phyloP scores from a whole-genome alignment of 2,888 invertebrate species.

The Drosophila infuscata region DNA sequence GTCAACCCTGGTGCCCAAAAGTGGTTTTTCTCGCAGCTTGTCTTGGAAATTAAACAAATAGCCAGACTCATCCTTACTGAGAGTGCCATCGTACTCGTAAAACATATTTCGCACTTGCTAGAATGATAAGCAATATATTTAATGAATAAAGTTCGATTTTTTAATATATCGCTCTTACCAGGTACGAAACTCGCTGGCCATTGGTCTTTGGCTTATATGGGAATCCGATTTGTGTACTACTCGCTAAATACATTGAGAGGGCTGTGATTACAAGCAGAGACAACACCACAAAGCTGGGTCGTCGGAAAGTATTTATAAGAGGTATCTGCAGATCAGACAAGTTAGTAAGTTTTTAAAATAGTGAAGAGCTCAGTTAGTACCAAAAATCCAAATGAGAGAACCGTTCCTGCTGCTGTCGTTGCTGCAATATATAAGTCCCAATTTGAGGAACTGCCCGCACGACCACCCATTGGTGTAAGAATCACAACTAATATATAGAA shows the following conservation, averaged over 20 bases:
- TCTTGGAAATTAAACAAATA: slow-evolving; percentile 85
- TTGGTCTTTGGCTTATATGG: slow-evolving; percentile 86
- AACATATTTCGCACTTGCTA: slow-evolving; percentile 86
- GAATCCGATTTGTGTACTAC: slow-evolving; percentile 86
- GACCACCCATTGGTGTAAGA: slow-evolving; percentile 87
- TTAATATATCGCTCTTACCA: slow-evolving; percentile 82
- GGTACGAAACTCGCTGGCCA: slow-evolving; percentile 86
- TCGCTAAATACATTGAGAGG: slow-evolving; percentile 38
- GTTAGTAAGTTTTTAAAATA: not conserved
- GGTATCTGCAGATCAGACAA: slow-evolving; percentile 32
- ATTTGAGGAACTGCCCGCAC: slow-evolving; percentile 83
- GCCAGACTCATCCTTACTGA: slow-evolving; percentile 84
- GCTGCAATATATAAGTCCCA: slow-evolving; percentile 87
- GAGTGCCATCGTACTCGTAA: slow-evolving; percentile 79
- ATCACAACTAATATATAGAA: slow-evolving; percentile 85
- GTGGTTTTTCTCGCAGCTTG: slow-evolving; percentile 53
- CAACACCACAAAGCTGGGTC: slow-evolving; percentile 41
- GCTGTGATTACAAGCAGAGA: slow-evolving; percentile 31
- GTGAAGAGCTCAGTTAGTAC: slow-evolving; percentile 19
- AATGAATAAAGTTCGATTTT: not conserved
- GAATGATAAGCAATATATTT: not conserved
- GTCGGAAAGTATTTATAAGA: slow-evolving; percentile 51
- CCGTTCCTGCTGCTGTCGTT: slow-evolving; percentile 78
- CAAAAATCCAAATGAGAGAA: slow-evolving; percentile 82
- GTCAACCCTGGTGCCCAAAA: slow-evolving; percentile 52